phyloP scores from a whole-genome alignment of 23 tunicate species.

The Diplosoma virens region DNA sequence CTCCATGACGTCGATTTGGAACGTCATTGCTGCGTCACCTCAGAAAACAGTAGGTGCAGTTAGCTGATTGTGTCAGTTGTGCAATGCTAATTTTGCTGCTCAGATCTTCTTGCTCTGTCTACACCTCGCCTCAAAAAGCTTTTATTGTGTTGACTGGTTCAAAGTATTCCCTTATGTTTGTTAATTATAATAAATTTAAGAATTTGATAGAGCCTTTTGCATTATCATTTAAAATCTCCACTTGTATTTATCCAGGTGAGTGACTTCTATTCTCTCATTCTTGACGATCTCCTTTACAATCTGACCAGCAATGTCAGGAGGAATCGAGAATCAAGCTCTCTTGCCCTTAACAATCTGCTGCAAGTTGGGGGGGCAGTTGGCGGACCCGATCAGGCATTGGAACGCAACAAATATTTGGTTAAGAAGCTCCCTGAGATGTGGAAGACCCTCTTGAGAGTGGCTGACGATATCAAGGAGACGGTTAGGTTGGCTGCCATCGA shows the following conservation, averaged over 20 bases:
- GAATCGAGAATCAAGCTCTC: conserved; percentile 64
- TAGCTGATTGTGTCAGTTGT: no score
- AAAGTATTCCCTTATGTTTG: background rate
- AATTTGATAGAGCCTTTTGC: no score
- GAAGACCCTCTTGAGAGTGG: conserved; percentile 38
- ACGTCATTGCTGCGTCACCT: conserved; percentile 43
- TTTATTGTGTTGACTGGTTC: background rate
- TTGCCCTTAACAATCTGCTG: conserved; percentile 70
- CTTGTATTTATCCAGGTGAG: conserved; percentile 39
- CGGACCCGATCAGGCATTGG: background rate
- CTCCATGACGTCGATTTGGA: conserved; percentile 86
- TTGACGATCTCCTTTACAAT: conserved; percentile 48
- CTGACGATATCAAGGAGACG: conserved; percentile 83
- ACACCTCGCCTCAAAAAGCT: background rate
- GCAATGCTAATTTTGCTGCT: no score
- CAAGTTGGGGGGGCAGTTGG: conserved; percentile 24
- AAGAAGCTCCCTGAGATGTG: conserved; percentile 51
- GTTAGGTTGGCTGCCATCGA: conserved; percentile 59
- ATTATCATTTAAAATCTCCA: no score
- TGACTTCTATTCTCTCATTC: conserved; percentile 7
- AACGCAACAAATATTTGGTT: background rate
- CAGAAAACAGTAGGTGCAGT: background rate
- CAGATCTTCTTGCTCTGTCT: background rate
- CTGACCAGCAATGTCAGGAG: conserved; percentile 61
- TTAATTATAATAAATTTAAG: background rate